phyloP scores from a whole-genome alignment of 2,888 invertebrate species.

The Chydorus sphaericus region DNA sequence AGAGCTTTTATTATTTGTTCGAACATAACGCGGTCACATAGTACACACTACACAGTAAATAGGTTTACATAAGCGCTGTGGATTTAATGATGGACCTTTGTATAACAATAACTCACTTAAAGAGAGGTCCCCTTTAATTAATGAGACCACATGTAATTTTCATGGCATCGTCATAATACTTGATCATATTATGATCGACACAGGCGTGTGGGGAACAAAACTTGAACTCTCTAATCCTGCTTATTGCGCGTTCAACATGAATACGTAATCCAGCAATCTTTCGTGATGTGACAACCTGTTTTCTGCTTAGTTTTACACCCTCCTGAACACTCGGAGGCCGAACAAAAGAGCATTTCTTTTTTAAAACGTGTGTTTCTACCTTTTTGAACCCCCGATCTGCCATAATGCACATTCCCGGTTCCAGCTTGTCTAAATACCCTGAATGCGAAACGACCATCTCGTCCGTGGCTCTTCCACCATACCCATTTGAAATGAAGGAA shows the following conservation, averaged over 20 bases:
- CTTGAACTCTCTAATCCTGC: background rate
- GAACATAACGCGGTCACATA: too few relatives aligned
- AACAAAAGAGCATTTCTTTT: background rate
- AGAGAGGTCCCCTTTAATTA: too few relatives aligned
- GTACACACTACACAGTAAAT: too few relatives aligned
- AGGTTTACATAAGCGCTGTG: too few relatives aligned
- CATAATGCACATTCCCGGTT: too few relatives aligned
- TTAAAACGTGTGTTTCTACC: background rate
- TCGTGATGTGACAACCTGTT: background rate
- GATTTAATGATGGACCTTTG: too few relatives aligned
- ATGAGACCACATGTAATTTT: too few relatives aligned
- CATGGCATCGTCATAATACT: too few relatives aligned
- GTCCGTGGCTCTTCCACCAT: conserved; percentile 21
- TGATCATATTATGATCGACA: too few relatives aligned
- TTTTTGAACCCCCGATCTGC: background rate
- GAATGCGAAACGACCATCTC: background rate
- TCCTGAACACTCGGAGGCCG: background rate
- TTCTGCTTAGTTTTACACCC: background rate
- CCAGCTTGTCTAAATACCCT: background rate
- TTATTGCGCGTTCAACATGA: background rate
- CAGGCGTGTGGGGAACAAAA: background rate
- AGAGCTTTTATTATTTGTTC: too few relatives aligned
- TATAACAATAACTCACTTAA: too few relatives aligned
- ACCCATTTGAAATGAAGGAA: conserved; percentile 25
- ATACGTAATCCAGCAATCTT: background rate